Base-by-base conservation (phyloP, 2,888 invertebrate genomes). In the Hoplodrina blanda region DNA sequence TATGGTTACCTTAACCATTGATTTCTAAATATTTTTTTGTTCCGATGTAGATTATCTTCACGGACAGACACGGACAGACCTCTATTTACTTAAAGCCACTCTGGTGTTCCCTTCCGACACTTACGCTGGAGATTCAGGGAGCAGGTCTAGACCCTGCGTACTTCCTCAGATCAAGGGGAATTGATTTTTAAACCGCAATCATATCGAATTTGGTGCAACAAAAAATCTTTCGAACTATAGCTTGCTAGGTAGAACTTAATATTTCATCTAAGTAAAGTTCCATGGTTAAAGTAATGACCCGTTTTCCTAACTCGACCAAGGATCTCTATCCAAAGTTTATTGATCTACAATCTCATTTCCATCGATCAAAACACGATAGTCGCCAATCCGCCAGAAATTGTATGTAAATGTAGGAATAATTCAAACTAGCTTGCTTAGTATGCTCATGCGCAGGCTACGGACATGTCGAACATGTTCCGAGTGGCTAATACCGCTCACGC, bases 291-390 rank as follows among this genome's bases (percentile, higher is more conserved):
- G 56, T 0, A n/a, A 1, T 7, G 8, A 10, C 49, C 15, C 41
- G 33, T 53, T 62, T 56, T 60, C 7, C 1, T 5, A 56, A 56
- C 17, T n/a, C 2, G 15, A 1, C 7, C 13, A 41, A 41, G 25
- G 56, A 49, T 62, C 37, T 6, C 54, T 13, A 59, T 37, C 4
- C 67, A 80, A 72, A 76, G 83, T 82, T 84, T 84, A 80, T 84
- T 84, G 83, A 84, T 84, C 83, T 80, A 71, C 50, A 64, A 72
- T 80, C 70, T 76, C 73, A 82, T 82, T 75, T 78, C 65, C 71
- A 82, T 80, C 73, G 76, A 73, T 67, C 80, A 79, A 71, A 78
- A 76, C 69, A 80, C 80, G 72, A 84, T 82, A 73, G 73, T 68
- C 57, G 56, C 63, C 65, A 73, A 76, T 64, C 55, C 63, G 30